phyloP scores from a whole-genome alignment of 2,888 invertebrate species.

The Cecidostiba fungosa region DNA sequence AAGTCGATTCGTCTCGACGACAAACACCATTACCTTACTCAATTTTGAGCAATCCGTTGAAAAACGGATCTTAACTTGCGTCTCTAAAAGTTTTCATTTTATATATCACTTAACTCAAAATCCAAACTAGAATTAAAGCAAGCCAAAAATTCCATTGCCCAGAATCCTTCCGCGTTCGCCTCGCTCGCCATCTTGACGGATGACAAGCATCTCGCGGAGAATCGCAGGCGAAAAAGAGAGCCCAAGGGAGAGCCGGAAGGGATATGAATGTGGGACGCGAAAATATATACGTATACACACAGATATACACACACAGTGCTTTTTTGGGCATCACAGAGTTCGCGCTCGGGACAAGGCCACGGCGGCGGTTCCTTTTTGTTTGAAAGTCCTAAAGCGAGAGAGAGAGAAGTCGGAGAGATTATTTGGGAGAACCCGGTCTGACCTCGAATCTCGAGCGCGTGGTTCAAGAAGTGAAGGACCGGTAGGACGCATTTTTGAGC shows the following conservation, averaged over 20 bases:
- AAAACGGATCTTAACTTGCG: no score
- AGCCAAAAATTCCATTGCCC: no score
- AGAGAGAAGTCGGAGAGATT: background rate
- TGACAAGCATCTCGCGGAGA: background rate
- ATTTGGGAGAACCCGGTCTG: background rate
- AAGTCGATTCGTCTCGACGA: background rate
- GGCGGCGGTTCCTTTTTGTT: slow-evolving; percentile 13
- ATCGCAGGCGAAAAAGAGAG: background rate
- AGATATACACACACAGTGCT: no score
- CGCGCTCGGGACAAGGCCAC: slow-evolving; percentile 13
- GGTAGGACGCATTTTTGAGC: background rate
- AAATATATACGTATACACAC: background rate
- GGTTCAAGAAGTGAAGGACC: background rate
- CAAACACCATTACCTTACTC: background rate
- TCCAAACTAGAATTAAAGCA: no score
- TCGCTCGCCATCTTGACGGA: background rate
- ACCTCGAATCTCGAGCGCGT: slow-evolving; percentile 11
- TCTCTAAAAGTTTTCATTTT: no score
- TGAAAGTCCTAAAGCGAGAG: background rate
- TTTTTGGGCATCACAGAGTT: background rate
- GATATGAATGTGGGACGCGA: background rate
- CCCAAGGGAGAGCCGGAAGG: background rate
- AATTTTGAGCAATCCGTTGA: no score
- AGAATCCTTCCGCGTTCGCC: background rate
- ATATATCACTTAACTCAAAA: no score